These are phyloP conservation scores for Oscheius sp. DNA, from an alignment of 1,140 invertebrate species.

Conservation along the genomic window DNA sequence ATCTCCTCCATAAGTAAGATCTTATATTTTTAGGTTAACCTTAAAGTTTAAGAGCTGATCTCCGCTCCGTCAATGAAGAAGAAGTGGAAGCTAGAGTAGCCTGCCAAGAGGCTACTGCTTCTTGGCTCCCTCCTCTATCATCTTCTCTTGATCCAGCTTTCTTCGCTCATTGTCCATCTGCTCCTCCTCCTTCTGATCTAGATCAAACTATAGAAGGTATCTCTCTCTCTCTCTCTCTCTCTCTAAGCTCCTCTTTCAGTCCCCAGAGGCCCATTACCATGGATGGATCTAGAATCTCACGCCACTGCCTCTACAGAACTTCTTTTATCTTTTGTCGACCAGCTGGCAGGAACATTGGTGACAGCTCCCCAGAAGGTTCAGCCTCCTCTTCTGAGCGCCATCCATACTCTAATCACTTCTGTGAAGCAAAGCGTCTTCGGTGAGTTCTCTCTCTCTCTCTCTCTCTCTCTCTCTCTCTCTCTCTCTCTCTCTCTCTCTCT, in stretches of 20 bases:
- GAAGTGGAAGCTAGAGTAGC: background rate
- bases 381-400: conserved; percentile 16
- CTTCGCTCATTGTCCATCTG: background rate
- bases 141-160: background rate
- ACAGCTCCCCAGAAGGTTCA: conserved; percentile 26
- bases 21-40: background rate
- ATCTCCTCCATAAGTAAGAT: conserved; percentile 22
- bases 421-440: conserved; percentile 8
- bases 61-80: background rate
- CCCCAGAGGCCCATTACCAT: conserved; percentile 13
- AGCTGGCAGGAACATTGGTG: conserved; percentile 28
- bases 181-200: background rate
- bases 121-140: conserved; percentile 4
- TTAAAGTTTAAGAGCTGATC: background rate
- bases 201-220: conserved; percentile 9
- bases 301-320: conserved; percentile 25
- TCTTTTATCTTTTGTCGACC: conserved; percentile 32
- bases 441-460: too few species aligned
- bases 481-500: too few species aligned
- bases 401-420: background rate
- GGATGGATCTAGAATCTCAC: conserved; percentile 15
- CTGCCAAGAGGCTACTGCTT: background rate
- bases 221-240: background rate
- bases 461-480: too few species aligned
- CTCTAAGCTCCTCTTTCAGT: background rate